Evolutionary conservation across 2,888 invertebrate genomes (phyloP), one percentile per base, ranked within the genome.

Genomic region (Clivina fossor): DNA sequence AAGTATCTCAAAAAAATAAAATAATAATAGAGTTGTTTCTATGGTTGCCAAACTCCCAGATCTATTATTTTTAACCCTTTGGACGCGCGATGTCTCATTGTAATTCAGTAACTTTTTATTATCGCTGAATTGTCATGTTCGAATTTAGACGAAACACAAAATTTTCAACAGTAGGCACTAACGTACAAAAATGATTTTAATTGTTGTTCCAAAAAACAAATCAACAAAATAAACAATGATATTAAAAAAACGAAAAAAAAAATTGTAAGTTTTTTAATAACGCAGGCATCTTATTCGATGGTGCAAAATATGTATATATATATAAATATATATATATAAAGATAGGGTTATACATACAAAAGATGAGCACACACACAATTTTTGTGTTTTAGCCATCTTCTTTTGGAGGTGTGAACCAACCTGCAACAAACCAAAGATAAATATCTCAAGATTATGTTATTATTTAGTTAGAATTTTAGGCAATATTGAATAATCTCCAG

Each of bases 301-400:
- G 61, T 63, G 55, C 54, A 47, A 46, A 37, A 53, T 33, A 44
- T 37, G 40, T 41, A 38, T n/a, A 15, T 18, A 24, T 35, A 16
- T 15, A 46, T 43, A 24, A 19, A 32, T 53, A 53, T 44, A 54
- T 54, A 46, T 32, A 54, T 13, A 46, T 24, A 9, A 28, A 19
- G 19, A 8, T 22, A 37, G 30, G 53, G 46, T 37, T 40, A 51
- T 61, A n/a, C n/a, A n/a, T n/a, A n/a, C n/a, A n/a, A n/a, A n/a
- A n/a, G n/a, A n/a, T n/a, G n/a, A n/a, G n/a, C n/a, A n/a, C n/a
- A n/a, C n/a, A n/a, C n/a, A n/a, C n/a, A n/a, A n/a, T n/a, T n/a
- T n/a, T n/a, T n/a, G n/a, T n/a, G n/a, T n/a, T 61, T 88, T 90
- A 91, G 80, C 91, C 91, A 77, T 91, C 91, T 80, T 90, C 91